phyloP scores from a whole-genome alignment of 53 echinoderm and acorn worm genomes.

The Pentamera pediparva region DNA sequence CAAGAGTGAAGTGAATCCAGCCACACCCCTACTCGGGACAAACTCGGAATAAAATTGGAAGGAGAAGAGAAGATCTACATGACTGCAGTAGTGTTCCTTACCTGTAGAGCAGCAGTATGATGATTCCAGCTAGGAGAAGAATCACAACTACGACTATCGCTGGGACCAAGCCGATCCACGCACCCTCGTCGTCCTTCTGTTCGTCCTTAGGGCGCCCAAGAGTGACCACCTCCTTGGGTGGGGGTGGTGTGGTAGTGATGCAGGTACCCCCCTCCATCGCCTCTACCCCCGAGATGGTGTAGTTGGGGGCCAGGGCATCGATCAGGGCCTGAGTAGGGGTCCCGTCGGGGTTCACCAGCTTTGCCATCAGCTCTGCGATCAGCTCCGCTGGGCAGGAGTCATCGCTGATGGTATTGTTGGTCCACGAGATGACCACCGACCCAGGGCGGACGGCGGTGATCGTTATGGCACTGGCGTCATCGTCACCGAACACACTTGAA shows the following conservation, averaged over 20 bases:
- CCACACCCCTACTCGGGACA: too few species aligned
- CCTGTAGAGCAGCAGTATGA: slow-evolving; percentile 47
- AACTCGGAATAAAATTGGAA: too few species aligned
- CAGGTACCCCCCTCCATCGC: slow-evolving; percentile 67
- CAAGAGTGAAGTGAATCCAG: too few species aligned
- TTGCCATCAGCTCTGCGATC: slow-evolving; percentile 70
- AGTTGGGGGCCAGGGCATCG: slow-evolving; percentile 76
- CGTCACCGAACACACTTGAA: slow-evolving; percentile 77
- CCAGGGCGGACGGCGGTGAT: slow-evolving; percentile 76
- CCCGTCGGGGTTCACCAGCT: slow-evolving; percentile 72
- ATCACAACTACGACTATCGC: slow-evolving; percentile 76
- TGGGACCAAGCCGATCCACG: slow-evolving; percentile 80
- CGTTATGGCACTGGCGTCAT: slow-evolving; percentile 78
- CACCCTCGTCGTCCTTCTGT: slow-evolving; percentile 41
- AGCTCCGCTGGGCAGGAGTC: slow-evolving; percentile 69
- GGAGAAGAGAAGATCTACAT: too few species aligned
- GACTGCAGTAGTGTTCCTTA: too few species aligned
- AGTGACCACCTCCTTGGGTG: slow-evolving; percentile 22
- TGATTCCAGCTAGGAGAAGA: slow-evolving; percentile 75
- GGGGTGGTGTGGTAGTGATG: slow-evolving; percentile 48
- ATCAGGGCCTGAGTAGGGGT: slow-evolving; percentile 74
- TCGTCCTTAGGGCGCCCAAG: slow-evolving; percentile 4
- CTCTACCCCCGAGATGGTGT: slow-evolving; percentile 77
- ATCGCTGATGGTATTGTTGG: slow-evolving; percentile 83
- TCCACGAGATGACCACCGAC: slow-evolving; percentile 88